Conservation (phyloP, 92 coral and sea anemone genomes). For the Virgularia gustaviana region DNA sequence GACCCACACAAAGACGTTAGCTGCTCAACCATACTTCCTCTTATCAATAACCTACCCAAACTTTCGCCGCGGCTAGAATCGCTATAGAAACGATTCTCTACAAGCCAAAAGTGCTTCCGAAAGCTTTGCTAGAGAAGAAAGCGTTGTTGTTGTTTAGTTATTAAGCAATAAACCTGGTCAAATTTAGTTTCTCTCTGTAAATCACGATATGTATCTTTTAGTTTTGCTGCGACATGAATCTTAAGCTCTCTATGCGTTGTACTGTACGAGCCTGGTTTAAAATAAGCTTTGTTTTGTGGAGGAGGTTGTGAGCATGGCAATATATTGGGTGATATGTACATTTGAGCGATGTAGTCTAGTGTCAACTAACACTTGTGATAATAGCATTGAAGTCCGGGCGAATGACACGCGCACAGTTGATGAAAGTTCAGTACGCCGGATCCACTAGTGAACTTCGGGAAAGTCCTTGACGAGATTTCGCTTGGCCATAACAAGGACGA, state of each 20-base stretch:
- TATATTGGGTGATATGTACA: no score
- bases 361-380: slow-evolving; percentile 28
- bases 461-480: slow-evolving; percentile 20
- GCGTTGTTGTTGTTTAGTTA: background rate
- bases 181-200: background rate
- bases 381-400: slow-evolving; percentile 34
- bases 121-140: background rate
- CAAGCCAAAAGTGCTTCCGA: background rate
- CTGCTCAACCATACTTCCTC: no score
- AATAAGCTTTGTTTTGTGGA: no score
- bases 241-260: no score
- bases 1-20: no score
- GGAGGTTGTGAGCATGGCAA: no score
- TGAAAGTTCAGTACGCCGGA: slow-evolving; percentile 24
- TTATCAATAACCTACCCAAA: no score
- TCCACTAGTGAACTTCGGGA: slow-evolving; percentile 21
- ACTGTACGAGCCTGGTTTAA: no score
- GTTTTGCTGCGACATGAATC: no score
- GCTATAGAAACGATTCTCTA: no score
- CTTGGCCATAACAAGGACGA: slow-evolving; percentile 27
- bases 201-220: background rate
- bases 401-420: slow-evolving; percentile 31
- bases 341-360: no score
- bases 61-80: no score
- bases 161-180: background rate